phyloP scores from a whole-genome alignment of 2,797 vertebrate species.

The Ptychobarbus kaznakovi region DNA sequence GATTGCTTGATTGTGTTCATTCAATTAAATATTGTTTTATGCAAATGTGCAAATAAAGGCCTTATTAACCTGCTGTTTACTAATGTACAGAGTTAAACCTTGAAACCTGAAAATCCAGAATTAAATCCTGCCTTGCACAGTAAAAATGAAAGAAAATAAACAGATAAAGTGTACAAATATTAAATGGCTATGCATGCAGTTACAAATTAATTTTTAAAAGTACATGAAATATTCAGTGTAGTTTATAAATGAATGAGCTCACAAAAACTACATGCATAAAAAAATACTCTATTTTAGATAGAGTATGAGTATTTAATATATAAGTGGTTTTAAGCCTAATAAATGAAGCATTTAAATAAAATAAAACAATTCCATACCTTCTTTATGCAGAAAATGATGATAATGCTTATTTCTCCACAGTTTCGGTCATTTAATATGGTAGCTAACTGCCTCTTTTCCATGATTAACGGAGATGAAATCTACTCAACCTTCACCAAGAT shows the following conservation, averaged over 20 bases:
- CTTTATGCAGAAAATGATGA: not conserved
- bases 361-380: not conserved
- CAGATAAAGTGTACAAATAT: not conserved
- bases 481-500: constrained; percentile 91
- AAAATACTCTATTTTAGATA: not conserved
- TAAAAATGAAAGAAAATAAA: too few relatives aligned
- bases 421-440: constrained; percentile 90
- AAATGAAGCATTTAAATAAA: not conserved
- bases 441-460: constrained; percentile 92
- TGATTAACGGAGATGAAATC: constrained; percentile 96
- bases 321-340: not conserved
- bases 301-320: not conserved
- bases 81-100: too few relatives aligned
- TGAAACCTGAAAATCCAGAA: not conserved
- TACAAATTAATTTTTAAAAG: not conserved
- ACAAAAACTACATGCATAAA: not conserved
- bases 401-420: constrained; percentile 68
- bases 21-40: not conserved
- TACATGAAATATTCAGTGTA: not conserved
- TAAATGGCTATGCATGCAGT: not conserved
- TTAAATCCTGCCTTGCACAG: not conserved
- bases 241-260: not conserved
- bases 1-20: too few relatives aligned
- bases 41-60: too few relatives aligned
- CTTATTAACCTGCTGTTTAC: too few relatives aligned